Base-by-base conservation (phyloP, 2,113 vertebrate genomes). In the Kryptolebias marmoratus region DNA sequence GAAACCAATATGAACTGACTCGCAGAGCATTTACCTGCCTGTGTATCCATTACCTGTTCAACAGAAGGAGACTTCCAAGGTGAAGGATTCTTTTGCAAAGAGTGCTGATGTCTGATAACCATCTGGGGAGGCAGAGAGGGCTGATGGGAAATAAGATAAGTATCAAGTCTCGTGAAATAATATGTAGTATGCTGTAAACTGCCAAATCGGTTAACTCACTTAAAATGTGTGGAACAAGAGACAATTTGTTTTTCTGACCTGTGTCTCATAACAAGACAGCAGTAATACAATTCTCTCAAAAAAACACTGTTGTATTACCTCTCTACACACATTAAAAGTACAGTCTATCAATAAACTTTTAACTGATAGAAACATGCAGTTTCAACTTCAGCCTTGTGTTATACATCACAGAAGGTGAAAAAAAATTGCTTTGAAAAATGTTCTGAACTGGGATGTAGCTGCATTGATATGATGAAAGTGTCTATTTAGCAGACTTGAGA, bases 21-120 rank as follows among this genome's bases (percentile, higher is more conserved):
- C 48, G 57, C 75, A 78, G 57, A 78, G 80, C 72, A 66, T 84
- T 72, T 75, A 85, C 82, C 80, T 86, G 84, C 64, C 58, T 72
- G 75, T 64, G 73, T 77, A 89, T 90, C 87, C 80, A 88, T 90
- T 86, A 80, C 89, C 75, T 88, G 83, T 49, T 77, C 79, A 74
- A 54, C 1, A 36, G 73, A 44, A 87, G 82, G 71, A 81, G 80
- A 78, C 64, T 0, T 73, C 56, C 81, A 89, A 88, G 89, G 89
- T 90, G 87, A 89, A 77, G 75, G 81, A 67, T 81, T 81, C 10
- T 66, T 68, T 83, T 52, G 64, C 83, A 65, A 16, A 65, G 60
- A 28, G 13, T 52, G 16, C 80, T 76, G 78, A 82, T 76, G 81
- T 81, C 81, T 11, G 73, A 84, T 85, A 84, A 69, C 64, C 69